These are phyloP conservation scores for Cinclus cinclus DNA, from an alignment of 2,113 vertebrate genomes.

Conservation along the genomic window DNA sequence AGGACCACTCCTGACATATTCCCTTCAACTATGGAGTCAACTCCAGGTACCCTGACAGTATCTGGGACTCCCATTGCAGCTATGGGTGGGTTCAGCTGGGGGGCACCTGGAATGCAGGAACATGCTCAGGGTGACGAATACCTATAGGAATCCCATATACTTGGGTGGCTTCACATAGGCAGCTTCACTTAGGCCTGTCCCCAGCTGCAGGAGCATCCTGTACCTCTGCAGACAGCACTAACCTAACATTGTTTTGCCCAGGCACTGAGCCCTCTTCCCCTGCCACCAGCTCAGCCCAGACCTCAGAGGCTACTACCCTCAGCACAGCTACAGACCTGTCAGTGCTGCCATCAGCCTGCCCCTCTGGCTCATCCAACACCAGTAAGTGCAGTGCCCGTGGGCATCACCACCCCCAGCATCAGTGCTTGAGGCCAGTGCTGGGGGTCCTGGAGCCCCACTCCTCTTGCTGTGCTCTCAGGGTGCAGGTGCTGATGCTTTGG, in stretches of 20 bases:
- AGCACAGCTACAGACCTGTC: neutral
- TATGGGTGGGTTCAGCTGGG: accelerated
- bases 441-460: neutral
- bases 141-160: accelerated
- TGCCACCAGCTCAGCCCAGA: neutral
- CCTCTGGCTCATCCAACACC: neutral
- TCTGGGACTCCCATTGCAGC: neutral
- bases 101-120: too few species aligned
- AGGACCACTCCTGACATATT: neutral
- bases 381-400: neutral
- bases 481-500: neutral
- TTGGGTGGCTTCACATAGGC: neutral
- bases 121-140: neutral
- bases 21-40: accelerated
- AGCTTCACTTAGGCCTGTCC: neutral
- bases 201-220: neutral
- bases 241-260: neutral
- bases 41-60: neutral
- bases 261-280: neutral
- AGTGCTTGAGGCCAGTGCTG: neutral
- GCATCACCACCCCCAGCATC: neutral
- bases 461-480: neutral
- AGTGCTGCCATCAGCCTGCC: accelerated
- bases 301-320: neutral
- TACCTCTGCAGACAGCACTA: neutral